A percentile compares a stretch with the other conserved stretches of the same genome.
These are phyloP conservation scores for Malachius bipustulatus DNA, from an alignment of 2,888 invertebrate genomes.

Conservation along the genomic window DNA sequence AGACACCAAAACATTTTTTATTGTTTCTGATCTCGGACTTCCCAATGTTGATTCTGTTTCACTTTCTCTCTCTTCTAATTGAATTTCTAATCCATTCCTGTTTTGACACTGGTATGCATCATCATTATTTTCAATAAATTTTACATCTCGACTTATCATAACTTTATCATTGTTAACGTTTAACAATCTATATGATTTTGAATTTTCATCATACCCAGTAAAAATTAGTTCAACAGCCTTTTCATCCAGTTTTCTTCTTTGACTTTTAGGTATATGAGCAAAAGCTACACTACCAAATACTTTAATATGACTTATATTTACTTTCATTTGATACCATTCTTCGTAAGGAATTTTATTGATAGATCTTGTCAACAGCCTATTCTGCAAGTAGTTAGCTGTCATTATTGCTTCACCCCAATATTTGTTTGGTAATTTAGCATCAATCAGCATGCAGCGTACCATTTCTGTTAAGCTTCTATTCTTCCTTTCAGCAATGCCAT, in stretches of 20 bases:
- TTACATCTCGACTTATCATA: not conserved
- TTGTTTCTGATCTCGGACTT: not conserved
- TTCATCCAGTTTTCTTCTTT: conserved; percentile 6
- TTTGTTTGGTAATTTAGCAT: conserved; percentile 1
- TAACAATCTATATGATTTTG: conserved; percentile 5
- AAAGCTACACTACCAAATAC: not conserved
- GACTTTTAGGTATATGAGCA: not conserved
- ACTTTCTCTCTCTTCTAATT: not conserved
- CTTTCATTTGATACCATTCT: not conserved
- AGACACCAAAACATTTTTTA: too few species aligned
- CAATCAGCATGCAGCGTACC: not conserved
- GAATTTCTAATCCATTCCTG: not conserved
- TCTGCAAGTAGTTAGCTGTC: conserved; percentile 4
- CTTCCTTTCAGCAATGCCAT: not conserved
- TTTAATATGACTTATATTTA: not conserved
- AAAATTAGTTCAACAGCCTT: conserved; percentile 3
- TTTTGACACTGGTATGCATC: not conserved
- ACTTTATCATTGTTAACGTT: conserved; percentile 5
- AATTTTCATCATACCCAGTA: conserved; percentile 3
- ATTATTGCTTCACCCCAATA: conserved; percentile 4
- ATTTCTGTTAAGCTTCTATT: not conserved
- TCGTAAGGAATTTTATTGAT: conserved; percentile 4
- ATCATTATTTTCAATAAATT: not conserved
- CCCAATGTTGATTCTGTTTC: not conserved
- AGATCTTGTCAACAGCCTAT: not conserved